Evolutionary conservation across 2,113 vertebrate species (phyloP).

Genomic region (Ophthalmolycus amberensis): DNA sequence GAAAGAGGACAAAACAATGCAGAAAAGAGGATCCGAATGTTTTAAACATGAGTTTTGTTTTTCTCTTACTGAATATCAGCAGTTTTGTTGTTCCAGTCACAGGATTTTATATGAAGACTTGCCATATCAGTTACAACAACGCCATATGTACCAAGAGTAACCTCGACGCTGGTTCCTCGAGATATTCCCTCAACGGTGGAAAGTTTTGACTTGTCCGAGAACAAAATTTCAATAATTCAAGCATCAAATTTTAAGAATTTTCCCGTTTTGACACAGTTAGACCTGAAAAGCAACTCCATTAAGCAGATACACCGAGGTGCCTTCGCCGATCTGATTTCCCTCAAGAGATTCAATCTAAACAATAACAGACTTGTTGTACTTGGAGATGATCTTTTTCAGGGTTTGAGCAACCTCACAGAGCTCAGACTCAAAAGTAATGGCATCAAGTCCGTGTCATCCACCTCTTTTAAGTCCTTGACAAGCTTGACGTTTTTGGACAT

Average conservation of each 20-base stretch:
- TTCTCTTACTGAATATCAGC: constrained; percentile 17
- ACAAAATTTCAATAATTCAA: constrained; percentile 65
- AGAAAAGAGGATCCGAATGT: neutral
- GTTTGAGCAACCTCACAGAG: constrained; percentile 67
- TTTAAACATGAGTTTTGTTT: rapidly evolving
- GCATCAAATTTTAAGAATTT: constrained; percentile 59
- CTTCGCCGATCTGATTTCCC: constrained; percentile 61
- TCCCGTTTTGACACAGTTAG: constrained; percentile 37
- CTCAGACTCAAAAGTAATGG: constrained; percentile 52
- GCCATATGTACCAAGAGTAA: constrained; percentile 43
- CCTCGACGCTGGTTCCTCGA: constrained; percentile 49
- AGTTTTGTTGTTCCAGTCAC: neutral
- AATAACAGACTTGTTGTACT: constrained; percentile 60
- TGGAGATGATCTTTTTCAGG: constrained; percentile 55
- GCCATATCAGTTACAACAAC: neutral
- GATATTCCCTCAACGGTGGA: constrained; percentile 66
- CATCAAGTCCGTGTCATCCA: constrained; percentile 46
- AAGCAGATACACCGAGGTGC: constrained; percentile 11
- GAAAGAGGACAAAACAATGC: neutral
- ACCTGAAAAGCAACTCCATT: constrained; percentile 66
- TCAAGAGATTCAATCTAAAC: constrained; percentile 68
- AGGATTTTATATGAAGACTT: constrained; percentile 42
- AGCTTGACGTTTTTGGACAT: constrained; percentile 70
- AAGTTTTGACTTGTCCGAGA: constrained; percentile 66
- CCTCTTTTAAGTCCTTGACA: constrained; percentile 56